Base-by-base conservation (phyloP, 1,140 invertebrate genomes). In the Lepidostoma basale region DNA sequence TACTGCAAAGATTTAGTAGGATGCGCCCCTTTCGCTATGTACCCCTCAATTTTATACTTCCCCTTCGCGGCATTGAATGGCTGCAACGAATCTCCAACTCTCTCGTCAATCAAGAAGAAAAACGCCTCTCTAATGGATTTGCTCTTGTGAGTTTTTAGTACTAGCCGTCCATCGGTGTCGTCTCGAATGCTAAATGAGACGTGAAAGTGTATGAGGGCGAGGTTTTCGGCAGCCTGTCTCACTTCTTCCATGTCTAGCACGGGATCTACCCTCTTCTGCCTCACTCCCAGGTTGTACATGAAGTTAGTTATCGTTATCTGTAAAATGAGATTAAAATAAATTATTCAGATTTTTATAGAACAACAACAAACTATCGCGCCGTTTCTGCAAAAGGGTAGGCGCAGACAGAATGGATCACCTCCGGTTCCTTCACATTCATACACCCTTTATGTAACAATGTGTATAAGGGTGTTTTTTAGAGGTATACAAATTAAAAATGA, bases 221-320 rank as follows among this genome's bases (percentile, higher is more conserved):
- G 78, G 4, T 74, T 75, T 76, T 86, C 81, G 3, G 88, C 39
- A 4, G 75, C 70, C 33, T 75, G 75, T 66, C 79, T 78, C 20
- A 86, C 79, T 62, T 80, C 77, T 74, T 87, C 84, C 8, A 88
- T 69, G 63, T 87, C 85, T 8, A 85, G 67, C 22, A 74, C 75
- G 44, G 75, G 74, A 70, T 84, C 83, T 12, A 85, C 76, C 6
- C 77, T 71, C 74, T 84, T 83, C 74, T 80, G 79, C 56, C 87
- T 75, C 1, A 88, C 86, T 16, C 86, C 86, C 23, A 84, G 72
- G 69, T 85, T 87, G 66, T 83, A 79, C 74, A 88, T 82, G 49
- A 88, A 81, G 63, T 85, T 80, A 60, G 79, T 76, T n/a, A 86
- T 79, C 42, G 83, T 86, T 9, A 73, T 56, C 67, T 73, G 36